phyloP scores from a whole-genome alignment of 2,113 vertebrate genomes.

The Pterophyllum scalare region DNA sequence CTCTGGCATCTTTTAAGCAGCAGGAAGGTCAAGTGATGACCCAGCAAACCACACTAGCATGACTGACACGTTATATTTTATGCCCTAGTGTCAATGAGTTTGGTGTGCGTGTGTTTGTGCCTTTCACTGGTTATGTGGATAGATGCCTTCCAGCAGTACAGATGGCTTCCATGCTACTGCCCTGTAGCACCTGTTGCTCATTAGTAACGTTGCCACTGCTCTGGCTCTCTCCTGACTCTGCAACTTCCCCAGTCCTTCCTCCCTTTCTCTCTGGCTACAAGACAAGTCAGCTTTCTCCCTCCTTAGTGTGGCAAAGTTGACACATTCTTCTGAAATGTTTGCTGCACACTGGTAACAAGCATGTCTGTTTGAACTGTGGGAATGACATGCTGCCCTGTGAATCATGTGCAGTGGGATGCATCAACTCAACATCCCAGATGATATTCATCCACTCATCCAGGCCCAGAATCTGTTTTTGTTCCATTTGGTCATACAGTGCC shows the following conservation, averaged over 20 bases:
- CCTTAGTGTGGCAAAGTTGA: slow-evolving; percentile 72
- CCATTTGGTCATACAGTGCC: background rate
- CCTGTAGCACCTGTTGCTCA: slow-evolving; percentile 77
- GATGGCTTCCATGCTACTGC: slow-evolving; percentile 67
- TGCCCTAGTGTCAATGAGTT: slow-evolving; percentile 68
- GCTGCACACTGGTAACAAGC: slow-evolving; percentile 59
- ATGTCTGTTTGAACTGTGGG: slow-evolving; percentile 57
- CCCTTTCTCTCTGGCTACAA: slow-evolving; percentile 43
- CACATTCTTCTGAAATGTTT: slow-evolving; percentile 61
- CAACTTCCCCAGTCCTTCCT: slow-evolving; percentile 21
- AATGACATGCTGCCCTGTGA: slow-evolving; percentile 42
- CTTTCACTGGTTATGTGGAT: slow-evolving; percentile 50
- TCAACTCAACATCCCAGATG: slow-evolving; percentile 19
- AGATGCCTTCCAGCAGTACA: slow-evolving; percentile 62
- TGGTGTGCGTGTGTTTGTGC: slow-evolving; percentile 61
- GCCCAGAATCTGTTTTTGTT: slow-evolving; percentile 3
- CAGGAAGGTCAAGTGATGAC: slow-evolving; percentile 71
- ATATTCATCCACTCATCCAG: background rate
- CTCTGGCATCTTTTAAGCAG: slow-evolving; percentile 68
- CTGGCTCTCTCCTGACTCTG: slow-evolving; percentile 55
- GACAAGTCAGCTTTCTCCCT: slow-evolving; percentile 23
- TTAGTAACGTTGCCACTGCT: slow-evolving; percentile 74
- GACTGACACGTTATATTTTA: slow-evolving; percentile 70
- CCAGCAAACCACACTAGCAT: slow-evolving; percentile 52
- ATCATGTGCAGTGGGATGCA: background rate